Evolutionary conservation across 2,797 vertebrate species (phyloP), one percentile per base, ranked within the genome.

Genomic region (Pampus argenteus): DNA sequence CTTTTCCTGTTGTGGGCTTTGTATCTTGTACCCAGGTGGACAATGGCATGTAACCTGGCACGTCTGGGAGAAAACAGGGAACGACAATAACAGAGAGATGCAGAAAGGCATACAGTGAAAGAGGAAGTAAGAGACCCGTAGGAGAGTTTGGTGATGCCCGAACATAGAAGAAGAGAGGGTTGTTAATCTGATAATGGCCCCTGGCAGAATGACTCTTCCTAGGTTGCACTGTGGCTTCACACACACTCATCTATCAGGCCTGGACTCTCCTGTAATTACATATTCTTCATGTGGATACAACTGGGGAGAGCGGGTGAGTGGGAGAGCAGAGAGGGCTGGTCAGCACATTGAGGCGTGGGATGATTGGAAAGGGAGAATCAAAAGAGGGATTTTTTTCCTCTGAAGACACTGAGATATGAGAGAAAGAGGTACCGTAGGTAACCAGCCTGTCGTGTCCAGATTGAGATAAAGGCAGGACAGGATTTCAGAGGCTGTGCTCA

Each of bases 211-310:
- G 78, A 74, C 66, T 84, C 82, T 82, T 88, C 81, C 78, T 65
- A 71, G 56, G 67, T 74, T 74, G 78, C 66, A 85, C 87, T 91
- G 90, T 88, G 82, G 60, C 78, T 83, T 66, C 74, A 55, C 84
- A 73, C 81, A 82, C 78, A 83, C 74, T 83, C 83, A 74, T 88
- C 88, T 85, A 74, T 88, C 83, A 84, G 85, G 64, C 76, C 54
- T 29, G 8, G 56, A 62, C 83, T 78, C 82, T 78, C 70, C 87
- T 88, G 82, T 87, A 89, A 91, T 91, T 86, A 92, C 88, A 89
- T 87, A 86, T 90, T 88, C 85, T 80, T 91, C 65, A 81, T 89
- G 78, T 82, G 81, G 82, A 83, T 74, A 73, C 60, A 74, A 63
- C 72, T 8, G 57, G 51, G 56, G 63, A 52, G 69, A 52, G 25